Percentiles rank a stretch among this genome's conserved stretches.
Evolutionary conservation across 2,797 vertebrate genomes (phyloP).

Genomic region (Acanthis flammea): DNA sequence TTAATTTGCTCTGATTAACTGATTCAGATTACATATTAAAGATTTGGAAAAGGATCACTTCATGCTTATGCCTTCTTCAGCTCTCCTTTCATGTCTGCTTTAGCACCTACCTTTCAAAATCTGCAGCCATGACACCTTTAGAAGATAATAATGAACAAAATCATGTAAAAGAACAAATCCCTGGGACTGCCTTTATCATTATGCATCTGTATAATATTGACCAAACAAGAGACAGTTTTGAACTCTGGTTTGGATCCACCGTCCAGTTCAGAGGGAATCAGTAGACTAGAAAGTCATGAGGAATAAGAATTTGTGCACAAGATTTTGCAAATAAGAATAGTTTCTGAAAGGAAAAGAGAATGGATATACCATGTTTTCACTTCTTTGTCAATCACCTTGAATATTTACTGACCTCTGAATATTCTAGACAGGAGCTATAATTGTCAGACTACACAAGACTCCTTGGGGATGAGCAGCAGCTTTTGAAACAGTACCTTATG

Average conservation of each 20-base stretch:
- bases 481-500: not conserved
- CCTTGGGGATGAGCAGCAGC: not conserved
- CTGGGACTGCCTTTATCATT: not conserved
- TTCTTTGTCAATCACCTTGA: not conserved
- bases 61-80: not conserved
- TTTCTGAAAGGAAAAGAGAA: not conserved
- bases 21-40: not conserved
- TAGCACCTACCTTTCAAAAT: not conserved
- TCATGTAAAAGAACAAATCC: not conserved
- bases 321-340: not conserved
- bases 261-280: not conserved
- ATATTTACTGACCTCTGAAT: not conserved
- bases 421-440: not conserved
- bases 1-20: not conserved
- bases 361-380: rapidly evolving
- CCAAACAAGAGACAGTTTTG: not conserved
- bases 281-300: not conserved
- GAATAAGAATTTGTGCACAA: not conserved
- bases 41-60: not conserved
- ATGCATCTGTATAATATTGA: not conserved
- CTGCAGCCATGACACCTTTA: not conserved
- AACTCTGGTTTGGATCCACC: not conserved
- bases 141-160: not conserved
- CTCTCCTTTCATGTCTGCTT: not conserved
- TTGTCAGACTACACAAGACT: not conserved